Base-by-base conservation (phyloP, 2,888 invertebrate genomes). In the Dynastes tityus region DNA sequence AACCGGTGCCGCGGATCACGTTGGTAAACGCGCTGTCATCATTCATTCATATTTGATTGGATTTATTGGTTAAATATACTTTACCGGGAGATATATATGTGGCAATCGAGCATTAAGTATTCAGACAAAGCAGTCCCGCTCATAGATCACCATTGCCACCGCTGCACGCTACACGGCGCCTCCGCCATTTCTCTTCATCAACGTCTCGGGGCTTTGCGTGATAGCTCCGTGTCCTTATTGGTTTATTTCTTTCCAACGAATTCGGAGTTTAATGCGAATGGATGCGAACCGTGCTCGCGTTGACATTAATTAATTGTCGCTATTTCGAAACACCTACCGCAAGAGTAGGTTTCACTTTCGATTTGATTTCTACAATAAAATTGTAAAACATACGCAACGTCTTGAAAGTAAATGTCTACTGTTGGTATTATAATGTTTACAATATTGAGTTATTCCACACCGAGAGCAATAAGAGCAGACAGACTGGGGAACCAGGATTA, bases 161-260 rank as follows among this genome's bases (percentile, higher is more conserved):
- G 83, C 83, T 82, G 81, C 81, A 83, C 80, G 81, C 79, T 80
- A 82, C 80, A 82, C 84, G 83, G 82, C 82, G 81, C 82, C 81
- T 83, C 81, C 83, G 83, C 86, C 86, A 86, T 88, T 88, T 87
- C 85, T 88, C 88, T 88, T 88, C 87, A 88, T 88, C 88, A 88
- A 84, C 82, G 85, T 85, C 85, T 80, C 80, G 76, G 81, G 79
- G 84, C 82, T 85, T 85, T 86, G 85, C 87, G 87, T 87, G 86
- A 86, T 86, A 86, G 84, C 85, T 83, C 84, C 83, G 84, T 85
- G 85, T 87, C 86, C 85, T 87, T 86, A 86, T 87, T 87, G 86
- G 85, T 86, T 87, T 86, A 85, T 84, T 85, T 84, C 82, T 78
- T 80, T 78, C 67, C 45, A 58, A 76, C 79, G 76, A 76, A 79